Evolutionary conservation across 2,113 vertebrate species (phyloP).

Genomic region (Progne subis): DNA sequence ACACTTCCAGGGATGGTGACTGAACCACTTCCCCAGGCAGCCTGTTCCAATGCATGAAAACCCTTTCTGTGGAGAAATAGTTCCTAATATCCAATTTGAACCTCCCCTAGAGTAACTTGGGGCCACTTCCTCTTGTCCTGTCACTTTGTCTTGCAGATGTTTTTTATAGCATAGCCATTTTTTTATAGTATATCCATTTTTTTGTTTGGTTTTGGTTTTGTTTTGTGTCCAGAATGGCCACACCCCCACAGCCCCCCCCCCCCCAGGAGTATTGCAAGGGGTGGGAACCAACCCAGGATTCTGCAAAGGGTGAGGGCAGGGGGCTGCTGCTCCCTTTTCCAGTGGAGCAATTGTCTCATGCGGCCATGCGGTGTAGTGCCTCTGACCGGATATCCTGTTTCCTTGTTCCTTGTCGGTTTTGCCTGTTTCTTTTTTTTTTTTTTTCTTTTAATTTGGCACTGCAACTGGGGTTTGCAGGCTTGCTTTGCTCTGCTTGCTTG

Average conservation of each 20-base stretch:
- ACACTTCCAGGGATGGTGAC: neutral
- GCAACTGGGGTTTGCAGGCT: neutral
- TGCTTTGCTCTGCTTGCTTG: neutral
- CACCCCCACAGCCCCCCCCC: too few relatives aligned
- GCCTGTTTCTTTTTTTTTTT: neutral
- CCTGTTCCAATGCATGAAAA: neutral
- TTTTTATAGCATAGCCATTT: neutral
- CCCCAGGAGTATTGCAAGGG: too few relatives aligned
- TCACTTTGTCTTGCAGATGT: neutral
- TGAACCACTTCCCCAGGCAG: neutral
- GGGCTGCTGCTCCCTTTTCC: neutral
- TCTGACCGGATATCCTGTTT: neutral
- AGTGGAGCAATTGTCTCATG: neutral
- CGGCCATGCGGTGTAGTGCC: too few relatives aligned
- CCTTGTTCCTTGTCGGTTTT: neutral
- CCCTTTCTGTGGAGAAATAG: neutral
- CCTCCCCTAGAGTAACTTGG: neutral
- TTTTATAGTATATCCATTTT: neutral
- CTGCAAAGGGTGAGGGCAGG: neutral
- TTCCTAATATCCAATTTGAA: neutral
- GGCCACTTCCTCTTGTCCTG: neutral
- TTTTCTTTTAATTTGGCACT: neutral
- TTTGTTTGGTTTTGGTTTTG: neutral
- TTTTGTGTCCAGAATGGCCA: too few relatives aligned
- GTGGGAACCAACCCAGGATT: neutral